phyloP scores from a whole-genome alignment of 2,888 invertebrate species.

The Tetranychus piercei region DNA sequence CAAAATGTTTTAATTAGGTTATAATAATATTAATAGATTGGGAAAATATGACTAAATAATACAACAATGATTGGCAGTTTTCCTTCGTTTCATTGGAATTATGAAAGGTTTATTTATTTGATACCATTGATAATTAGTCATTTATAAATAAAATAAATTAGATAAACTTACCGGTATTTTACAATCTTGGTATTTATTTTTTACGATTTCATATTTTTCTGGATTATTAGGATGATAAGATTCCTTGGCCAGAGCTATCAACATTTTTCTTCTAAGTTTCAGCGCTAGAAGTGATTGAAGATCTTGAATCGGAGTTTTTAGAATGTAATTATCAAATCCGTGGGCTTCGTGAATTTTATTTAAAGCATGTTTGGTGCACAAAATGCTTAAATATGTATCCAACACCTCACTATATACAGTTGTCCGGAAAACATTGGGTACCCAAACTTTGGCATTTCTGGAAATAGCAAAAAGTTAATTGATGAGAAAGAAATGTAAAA shows the following conservation, averaged over 20 bases:
- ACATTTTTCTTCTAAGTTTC: constrained; percentile 62
- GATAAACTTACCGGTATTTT: constrained; percentile 50
- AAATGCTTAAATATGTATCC: constrained; percentile 58
- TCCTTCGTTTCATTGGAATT: too few species aligned
- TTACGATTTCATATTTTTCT: constrained; percentile 48
- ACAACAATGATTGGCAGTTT: too few species aligned
- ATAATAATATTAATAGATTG: too few species aligned
- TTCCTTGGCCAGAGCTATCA: constrained; percentile 43
- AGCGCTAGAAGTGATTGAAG: constrained; percentile 65
- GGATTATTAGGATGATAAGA: constrained; percentile 40
- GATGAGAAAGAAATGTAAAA: too few species aligned
- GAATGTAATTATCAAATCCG: constrained; percentile 84
- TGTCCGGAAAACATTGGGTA: constrained; percentile 55
- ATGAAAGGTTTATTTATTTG: too few species aligned
- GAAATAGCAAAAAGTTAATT: constrained; percentile 1
- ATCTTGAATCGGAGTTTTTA: constrained; percentile 78
- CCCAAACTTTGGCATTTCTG: constrained; percentile 71
- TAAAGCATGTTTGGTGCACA: constrained; percentile 64
- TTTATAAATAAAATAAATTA: neutral
- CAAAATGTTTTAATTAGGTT: too few species aligned
- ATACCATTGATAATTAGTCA: neutral
- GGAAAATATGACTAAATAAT: too few species aligned
- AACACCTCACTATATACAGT: constrained; percentile 78
- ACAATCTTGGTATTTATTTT: constrained; percentile 60
- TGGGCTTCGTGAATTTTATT: constrained; percentile 65